A percentile compares a stretch with the other conserved stretches of the same genome.
Conservation (phyloP, 2,797 vertebrate genomes). For the Argyrosomus regius region DNA sequence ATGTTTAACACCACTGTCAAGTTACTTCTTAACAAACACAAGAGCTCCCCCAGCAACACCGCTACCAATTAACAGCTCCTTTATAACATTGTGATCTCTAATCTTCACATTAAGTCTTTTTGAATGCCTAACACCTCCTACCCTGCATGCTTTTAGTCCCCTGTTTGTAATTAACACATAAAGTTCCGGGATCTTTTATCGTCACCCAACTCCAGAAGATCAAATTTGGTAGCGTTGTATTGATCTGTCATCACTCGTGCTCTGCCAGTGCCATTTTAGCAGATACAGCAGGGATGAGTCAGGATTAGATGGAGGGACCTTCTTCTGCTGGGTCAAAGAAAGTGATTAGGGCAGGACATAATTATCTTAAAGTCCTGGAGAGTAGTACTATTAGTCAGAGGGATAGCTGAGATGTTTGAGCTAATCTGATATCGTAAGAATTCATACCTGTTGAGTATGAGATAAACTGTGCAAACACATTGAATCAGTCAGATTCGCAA, state of each 20-base stretch:
- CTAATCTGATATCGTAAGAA: background rate
- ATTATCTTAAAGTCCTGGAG: background rate
- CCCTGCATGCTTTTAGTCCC: background rate
- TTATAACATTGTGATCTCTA: conserved; percentile 5
- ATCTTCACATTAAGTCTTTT: background rate
- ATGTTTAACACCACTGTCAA: conserved; percentile 8
- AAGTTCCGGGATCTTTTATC: background rate
- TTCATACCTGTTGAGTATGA: background rate
- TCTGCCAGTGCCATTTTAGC: conserved; percentile 1
- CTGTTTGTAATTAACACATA: background rate
- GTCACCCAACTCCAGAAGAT: background rate
- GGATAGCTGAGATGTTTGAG: background rate
- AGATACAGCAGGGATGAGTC: conserved; percentile 1
- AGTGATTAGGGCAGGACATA: background rate
- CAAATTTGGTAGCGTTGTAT: background rate
- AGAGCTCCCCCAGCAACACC: background rate
- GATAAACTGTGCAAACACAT: background rate
- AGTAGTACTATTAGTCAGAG: background rate
- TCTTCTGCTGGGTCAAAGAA: background rate
- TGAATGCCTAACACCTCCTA: background rate
- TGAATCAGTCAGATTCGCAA: background rate
- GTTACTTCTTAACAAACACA: background rate
- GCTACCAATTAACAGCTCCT: background rate
- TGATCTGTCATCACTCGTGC: background rate
- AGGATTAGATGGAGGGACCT: background rate